phyloP scores from a whole-genome alignment of 2,888 invertebrate species.

The Agrotis puta region DNA sequence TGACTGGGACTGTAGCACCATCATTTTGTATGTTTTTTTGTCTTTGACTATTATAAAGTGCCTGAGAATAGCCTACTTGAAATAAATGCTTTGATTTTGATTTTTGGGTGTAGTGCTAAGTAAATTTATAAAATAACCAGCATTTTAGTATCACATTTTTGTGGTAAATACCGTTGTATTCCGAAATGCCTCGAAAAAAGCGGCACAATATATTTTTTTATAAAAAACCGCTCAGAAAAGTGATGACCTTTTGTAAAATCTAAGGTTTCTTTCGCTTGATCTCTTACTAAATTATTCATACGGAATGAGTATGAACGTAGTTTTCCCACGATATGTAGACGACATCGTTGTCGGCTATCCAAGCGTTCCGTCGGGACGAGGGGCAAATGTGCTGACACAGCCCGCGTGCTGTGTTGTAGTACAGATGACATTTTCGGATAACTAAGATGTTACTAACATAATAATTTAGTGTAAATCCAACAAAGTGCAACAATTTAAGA shows the following conservation, averaged over 20 bases:
- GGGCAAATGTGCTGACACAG: slow-evolving; percentile 28
- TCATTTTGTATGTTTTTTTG: no score
- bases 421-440: not conserved
- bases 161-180: no score
- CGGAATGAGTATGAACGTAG: not conserved
- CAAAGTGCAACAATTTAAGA: no score
- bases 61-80: no score
- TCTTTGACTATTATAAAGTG: no score
- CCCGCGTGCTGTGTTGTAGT: slow-evolving; percentile 15
- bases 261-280: not conserved
- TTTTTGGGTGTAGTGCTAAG: no score
- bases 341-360: slow-evolving; percentile 5
- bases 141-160: not conserved
- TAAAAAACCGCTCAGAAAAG: not conserved
- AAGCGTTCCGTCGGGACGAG: slow-evolving; percentile 24
- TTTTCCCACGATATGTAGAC: slow-evolving; percentile 7
- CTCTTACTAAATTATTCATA: slow-evolving; percentile 20
- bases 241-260: not conserved
- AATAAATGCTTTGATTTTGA: no score
- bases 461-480: no score
- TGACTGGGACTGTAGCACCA: no score
- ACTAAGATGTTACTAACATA: not conserved
- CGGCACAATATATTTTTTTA: not conserved
- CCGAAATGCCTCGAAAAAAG: no score
- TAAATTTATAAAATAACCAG: not conserved